These are phyloP conservation scores for Pecten maximus DNA, from an alignment of 2,888 invertebrate species.

Conservation along the genomic window DNA sequence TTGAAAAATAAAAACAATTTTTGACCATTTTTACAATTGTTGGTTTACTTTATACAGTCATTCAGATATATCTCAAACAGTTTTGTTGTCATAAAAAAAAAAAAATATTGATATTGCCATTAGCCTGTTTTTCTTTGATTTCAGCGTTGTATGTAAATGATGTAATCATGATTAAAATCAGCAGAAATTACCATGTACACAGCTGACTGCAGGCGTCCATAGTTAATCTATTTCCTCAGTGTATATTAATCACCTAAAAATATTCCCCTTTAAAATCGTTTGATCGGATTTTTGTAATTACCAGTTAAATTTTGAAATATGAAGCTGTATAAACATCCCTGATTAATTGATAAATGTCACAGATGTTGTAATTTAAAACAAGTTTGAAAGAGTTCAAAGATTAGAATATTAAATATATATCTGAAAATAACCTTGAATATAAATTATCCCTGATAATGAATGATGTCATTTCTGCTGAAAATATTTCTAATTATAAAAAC, in stretches of 20 bases:
- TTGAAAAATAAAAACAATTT: neutral
- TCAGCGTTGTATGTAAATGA: neutral
- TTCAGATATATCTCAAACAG: neutral
- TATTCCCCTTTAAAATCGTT: neutral
- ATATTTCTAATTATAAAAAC: constrained; percentile 30
- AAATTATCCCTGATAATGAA: neutral
- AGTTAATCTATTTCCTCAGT: neutral
- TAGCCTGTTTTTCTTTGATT: neutral
- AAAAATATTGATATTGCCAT: neutral
- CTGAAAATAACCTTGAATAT: constrained; percentile 19
- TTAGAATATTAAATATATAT: constrained; percentile 21
- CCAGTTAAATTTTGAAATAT: constrained; percentile 5
- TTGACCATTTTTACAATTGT: neutral
- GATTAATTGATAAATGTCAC: constrained; percentile 26
- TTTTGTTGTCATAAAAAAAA: neutral
- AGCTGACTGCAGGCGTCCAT: neutral
- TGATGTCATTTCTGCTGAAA: neutral
- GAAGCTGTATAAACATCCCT: neutral
- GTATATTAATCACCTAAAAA: neutral
- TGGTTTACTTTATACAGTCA: neutral
- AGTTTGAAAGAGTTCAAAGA: neutral
- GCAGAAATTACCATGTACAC: neutral
- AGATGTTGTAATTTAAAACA: constrained; percentile 28
- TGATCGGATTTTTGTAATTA: constrained; percentile 23
- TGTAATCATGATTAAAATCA: neutral